Conservation (phyloP, 2,797 vertebrate species). For the Artibeus lituratus region DNA sequence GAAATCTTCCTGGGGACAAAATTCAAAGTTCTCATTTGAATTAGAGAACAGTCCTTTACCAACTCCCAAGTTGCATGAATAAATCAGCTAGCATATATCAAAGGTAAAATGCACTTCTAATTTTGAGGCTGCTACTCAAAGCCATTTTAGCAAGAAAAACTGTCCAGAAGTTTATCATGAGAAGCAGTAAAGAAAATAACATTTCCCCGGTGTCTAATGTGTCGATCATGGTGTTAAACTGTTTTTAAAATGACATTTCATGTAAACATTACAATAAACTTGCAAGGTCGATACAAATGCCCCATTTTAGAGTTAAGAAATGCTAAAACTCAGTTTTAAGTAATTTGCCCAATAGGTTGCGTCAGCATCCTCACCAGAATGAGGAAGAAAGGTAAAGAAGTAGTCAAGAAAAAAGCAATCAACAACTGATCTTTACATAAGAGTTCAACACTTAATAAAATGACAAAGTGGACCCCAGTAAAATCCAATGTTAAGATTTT, state of each 20-base stretch:
- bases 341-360: neutral
- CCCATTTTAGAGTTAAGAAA: neutral
- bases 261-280: neutral
- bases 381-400: neutral
- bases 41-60: neutral
- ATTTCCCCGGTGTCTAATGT: neutral
- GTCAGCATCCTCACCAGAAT: neutral
- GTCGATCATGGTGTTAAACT: neutral
- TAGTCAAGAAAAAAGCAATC: neutral
- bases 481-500: neutral
- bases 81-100: neutral
- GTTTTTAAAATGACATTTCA: constrained; percentile 1
- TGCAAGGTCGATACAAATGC: neutral
- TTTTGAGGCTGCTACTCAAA: constrained; percentile 36
- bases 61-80: neutral
- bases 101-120: constrained; percentile 13
- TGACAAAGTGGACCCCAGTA: neutral
- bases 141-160: constrained; percentile 1
- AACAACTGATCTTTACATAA: neutral
- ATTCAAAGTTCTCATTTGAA: neutral
- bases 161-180: neutral
- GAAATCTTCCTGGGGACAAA: neutral
- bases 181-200: neutral
- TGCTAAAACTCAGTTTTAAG: neutral
- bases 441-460: neutral